Evolutionary conservation across 2,113 vertebrate genomes (phyloP), one percentile per base, ranked within the genome.

Genomic region (Procavia capensis): DNA sequence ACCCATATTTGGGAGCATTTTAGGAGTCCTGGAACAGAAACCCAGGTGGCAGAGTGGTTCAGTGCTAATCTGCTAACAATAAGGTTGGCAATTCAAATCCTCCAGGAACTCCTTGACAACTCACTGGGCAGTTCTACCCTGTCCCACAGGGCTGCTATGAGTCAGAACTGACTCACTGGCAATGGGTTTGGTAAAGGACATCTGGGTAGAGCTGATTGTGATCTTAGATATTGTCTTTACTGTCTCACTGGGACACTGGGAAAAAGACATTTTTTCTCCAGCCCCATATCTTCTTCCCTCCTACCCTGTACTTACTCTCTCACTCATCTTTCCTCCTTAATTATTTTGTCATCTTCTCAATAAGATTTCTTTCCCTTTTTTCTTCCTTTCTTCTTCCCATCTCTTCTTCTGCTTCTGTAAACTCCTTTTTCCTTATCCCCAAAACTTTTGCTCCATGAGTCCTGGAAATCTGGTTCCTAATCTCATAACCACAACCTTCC

Each of bases 321-420:
- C 50, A 29, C 17, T 85, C 24, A 6, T 19, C 16, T 34, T 54
- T 76, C 39, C 61, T n/a, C 70, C 43, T 80, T 34, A 16, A 24
- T 34, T 84, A 61, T 68, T 43, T 74, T 45, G 68, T 47, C 47
- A 31, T 87, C n/a, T 85, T 31, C 34, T 88, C 11, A 19, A 3
- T 41, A 39, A 36, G 24, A 39, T 19, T 43, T 27, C 45, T 22
- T 25, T 29, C 43, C 24, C 25, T 59, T 54, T 79, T 45, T 25
- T 29, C 8, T 43, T 39, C 6, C 0, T 2, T 5, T 41, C 22
- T 19, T 31, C 3, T 0, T 0, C 16, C 36, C 34, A 25, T 43
- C 24, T 64, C 80, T 68, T 87, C 17, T 14, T 45, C 74, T 83
- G 34, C 25, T 79, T 94, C 36, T 95, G 2, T 81, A 66, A 36